Evolutionary conservation across 2,113 vertebrate genomes (phyloP).

Genomic region (Carettochelys insculpta): DNA sequence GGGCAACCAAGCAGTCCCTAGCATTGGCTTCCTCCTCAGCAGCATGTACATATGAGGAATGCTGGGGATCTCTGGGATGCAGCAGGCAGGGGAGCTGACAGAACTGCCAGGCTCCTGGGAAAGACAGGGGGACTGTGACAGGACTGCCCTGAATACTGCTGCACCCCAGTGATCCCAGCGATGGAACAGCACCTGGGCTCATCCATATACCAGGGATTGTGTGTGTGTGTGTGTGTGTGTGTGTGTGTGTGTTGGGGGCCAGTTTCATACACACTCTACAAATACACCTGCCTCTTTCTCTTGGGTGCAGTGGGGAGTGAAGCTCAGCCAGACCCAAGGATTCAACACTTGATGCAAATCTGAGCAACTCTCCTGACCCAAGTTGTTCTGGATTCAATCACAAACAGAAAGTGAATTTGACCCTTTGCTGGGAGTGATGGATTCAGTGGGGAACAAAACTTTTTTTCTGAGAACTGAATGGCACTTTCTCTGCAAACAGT

Average conservation of each 20-base stretch:
- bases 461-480: background rate
- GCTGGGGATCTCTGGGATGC: no score
- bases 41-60: background rate
- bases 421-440: background rate
- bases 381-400: background rate
- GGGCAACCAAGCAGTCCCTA: background rate
- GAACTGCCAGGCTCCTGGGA: no score
- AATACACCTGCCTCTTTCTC: background rate
- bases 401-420: background rate
- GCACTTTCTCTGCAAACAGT: background rate
- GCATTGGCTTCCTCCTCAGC: background rate
- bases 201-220: fast-evolving
- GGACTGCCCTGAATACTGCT: background rate
- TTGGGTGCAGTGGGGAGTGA: fast-evolving
- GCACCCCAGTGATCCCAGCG: background rate
- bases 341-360: background rate
- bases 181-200: fast-evolving
- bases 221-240: background rate
- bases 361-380: background rate
- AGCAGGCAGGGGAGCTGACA: no score
- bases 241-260: background rate
- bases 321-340: background rate
- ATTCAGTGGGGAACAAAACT: background rate
- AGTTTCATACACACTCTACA: background rate
- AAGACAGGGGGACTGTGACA: no score